Conservation (phyloP, 2,113 vertebrate species). For the Pedetes capensis region DNA sequence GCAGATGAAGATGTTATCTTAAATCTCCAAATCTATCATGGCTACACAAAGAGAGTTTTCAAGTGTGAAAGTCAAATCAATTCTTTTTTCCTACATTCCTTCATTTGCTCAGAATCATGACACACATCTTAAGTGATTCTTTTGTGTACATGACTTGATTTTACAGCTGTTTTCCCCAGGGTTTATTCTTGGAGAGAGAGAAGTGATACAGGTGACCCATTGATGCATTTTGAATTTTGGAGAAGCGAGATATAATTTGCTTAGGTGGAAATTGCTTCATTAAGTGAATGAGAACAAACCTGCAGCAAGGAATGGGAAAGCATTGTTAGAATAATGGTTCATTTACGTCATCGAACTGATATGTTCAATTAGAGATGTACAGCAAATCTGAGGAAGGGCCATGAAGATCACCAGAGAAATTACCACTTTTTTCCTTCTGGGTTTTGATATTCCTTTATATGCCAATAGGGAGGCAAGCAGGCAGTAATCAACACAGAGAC, state of each 20-base stretch:
- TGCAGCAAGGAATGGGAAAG: not conserved
- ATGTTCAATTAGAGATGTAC: slow-evolving; percentile 63
- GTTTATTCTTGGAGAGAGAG: not conserved
- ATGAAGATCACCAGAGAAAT: slow-evolving; percentile 75
- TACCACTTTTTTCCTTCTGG: slow-evolving; percentile 73
- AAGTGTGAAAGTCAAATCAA: slow-evolving; percentile 16
- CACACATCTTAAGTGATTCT: not conserved
- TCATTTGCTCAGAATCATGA: slow-evolving; percentile 26
- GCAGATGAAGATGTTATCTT: not conserved
- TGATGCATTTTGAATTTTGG: not conserved
- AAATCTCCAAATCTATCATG: not conserved
- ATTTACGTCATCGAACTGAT: slow-evolving; percentile 44
- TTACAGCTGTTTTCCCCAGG: not conserved
- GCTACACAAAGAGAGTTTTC: not conserved
- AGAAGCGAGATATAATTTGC: not conserved
- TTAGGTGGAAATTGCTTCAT: not conserved
- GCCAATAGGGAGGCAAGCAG: slow-evolving; percentile 75
- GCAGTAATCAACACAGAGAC: slow-evolving; percentile 81
- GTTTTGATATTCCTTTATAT: slow-evolving; percentile 79
- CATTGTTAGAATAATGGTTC: not conserved
- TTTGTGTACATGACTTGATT: not conserved
- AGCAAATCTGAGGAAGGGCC: slow-evolving; percentile 45
- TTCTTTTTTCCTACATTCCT: not conserved
- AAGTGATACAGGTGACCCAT: not conserved
- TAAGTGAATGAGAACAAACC: not conserved